A percentile compares a stretch with the other conserved stretches of the same genome.
phyloP scores from a whole-genome alignment of 2,888 invertebrate species.

The Rhodophaea formosa region DNA sequence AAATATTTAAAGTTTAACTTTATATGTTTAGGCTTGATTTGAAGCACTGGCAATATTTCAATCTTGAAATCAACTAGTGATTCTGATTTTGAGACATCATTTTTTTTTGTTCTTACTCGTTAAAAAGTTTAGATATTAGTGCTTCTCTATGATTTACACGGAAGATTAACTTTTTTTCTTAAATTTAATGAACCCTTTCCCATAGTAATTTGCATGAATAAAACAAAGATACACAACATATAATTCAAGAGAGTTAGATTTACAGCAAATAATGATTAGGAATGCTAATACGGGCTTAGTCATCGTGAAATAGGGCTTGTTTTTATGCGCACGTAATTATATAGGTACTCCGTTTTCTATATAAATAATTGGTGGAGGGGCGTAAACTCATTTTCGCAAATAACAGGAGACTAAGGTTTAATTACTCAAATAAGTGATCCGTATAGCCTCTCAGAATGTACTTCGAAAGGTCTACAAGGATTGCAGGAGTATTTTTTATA shows the following conservation, averaged over 20 bases:
- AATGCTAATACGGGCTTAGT: conserved; percentile 58
- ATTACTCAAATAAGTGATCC: not conserved
- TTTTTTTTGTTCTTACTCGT: too few relatives aligned
- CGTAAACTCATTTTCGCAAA: not conserved
- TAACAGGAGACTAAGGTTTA: not conserved
- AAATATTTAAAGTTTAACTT: too few relatives aligned
- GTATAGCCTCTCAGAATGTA: not conserved
- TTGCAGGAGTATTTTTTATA: too few relatives aligned
- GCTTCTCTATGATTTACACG: too few relatives aligned
- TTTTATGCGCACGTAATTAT: conserved; percentile 42
- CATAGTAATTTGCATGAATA: conserved; percentile 65
- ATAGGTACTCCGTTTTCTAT: conserved; percentile 30
- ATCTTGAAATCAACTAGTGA: too few relatives aligned
- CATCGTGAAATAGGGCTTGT: conserved; percentile 40
- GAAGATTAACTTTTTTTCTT: not conserved
- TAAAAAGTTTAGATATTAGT: too few relatives aligned
- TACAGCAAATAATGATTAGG: conserved; percentile 56
- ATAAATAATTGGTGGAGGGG: conserved; percentile 6
- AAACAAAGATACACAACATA: conserved; percentile 53
- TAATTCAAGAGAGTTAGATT: conserved; percentile 53
- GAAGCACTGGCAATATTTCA: too few relatives aligned
- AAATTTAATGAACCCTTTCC: not conserved
- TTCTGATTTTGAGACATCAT: too few relatives aligned
- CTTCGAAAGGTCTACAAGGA: too few relatives aligned
- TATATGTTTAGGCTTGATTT: too few relatives aligned